Percentiles rank a stretch among this genome's conserved stretches.
These are phyloP conservation scores for Aphodius sticticus DNA, from an alignment of 2,888 invertebrate genomes.

Conservation along the genomic window DNA sequence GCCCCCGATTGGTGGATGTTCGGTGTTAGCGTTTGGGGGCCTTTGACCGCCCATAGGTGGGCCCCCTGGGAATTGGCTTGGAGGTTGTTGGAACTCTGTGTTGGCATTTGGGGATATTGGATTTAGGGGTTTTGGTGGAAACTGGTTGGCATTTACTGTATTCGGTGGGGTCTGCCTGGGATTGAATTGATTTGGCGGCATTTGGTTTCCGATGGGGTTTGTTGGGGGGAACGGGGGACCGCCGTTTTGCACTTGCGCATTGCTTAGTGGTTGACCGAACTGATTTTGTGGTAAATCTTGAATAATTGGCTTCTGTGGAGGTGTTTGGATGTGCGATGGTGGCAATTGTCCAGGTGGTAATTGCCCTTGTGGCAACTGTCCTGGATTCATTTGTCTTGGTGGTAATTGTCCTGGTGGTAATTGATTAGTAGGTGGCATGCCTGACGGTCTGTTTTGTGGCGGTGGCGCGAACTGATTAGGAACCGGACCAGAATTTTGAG, in stretches of 20 bases:
- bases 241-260: constrained; percentile 21
- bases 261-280: constrained; percentile 10
- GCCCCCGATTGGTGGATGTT: not conserved
- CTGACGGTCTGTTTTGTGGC: constrained; percentile 34
- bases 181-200: constrained; percentile 10
- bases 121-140: constrained; percentile 13
- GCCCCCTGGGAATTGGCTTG: not conserved
- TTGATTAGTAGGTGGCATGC: constrained; percentile 41
- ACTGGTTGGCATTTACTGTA: constrained; percentile 15
- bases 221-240: constrained; percentile 25
- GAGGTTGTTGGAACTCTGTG: constrained; percentile 11
- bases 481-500: constrained; percentile 48
- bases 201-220: not conserved
- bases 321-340: constrained; percentile 10
- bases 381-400: constrained; percentile 37
- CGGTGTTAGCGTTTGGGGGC: too few relatives aligned
- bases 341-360: constrained; percentile 34
- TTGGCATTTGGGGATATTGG: constrained; percentile 12
- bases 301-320: constrained; percentile 11
- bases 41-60: constrained; percentile 10
- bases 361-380: constrained; percentile 37
- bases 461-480: constrained; percentile 33
- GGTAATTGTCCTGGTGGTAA: constrained; percentile 48
- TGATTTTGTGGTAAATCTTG: constrained; percentile 7
- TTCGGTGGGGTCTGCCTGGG: not conserved